Base-by-base conservation (phyloP, 2,797 vertebrate species). In the Mallotus villosus region DNA sequence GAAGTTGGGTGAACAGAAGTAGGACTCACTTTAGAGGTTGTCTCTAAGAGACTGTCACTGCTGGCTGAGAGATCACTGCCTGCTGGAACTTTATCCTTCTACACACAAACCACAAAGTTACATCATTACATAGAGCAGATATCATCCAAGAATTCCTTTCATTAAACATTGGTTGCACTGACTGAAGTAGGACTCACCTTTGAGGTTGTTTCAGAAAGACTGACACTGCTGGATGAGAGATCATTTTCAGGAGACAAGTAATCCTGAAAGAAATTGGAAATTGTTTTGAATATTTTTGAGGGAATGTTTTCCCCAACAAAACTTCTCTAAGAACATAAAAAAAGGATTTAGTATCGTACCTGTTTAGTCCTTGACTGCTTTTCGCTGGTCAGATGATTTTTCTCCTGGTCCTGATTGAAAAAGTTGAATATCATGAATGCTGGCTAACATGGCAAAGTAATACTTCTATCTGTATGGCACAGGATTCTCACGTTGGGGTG, bases 81-180 rank as follows among this genome's bases (percentile, higher is more conserved):
- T 12, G 34, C 49, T 21, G 80, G 80, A 34, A 90, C 58, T 71
- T 88, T 81, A 7, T 88, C 89, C 89, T 92, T 21, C 71, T 72
- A 69, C 17, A 57, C 29, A 65, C 7, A 53, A n/a, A 49, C 51
- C 16, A 55, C 3, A n/a, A 7, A 6, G 51, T 17, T 55, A 55
- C 51, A 55, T 17, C 5, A 3, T 19, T 55, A 55, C 16, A n/a
- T 19, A n/a, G 16, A n/a, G 51, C 17, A 46, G 9, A 46, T 11
- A 46, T 46, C 41, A 12, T 46, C 9, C 9, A 14, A 8, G 41
- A 46, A 11, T 46, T 46, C 2, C 14, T 12, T 41, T 46, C 41
- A 46, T 46, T 8, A 46, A 46, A 46, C 41, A 37, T 37, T 37
- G 32, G 49, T 51, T 51, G 49, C 12, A 3, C 49, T 3, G 51